Conservation (phyloP, 2,113 vertebrate species). For the Oryzias melastigma region DNA sequence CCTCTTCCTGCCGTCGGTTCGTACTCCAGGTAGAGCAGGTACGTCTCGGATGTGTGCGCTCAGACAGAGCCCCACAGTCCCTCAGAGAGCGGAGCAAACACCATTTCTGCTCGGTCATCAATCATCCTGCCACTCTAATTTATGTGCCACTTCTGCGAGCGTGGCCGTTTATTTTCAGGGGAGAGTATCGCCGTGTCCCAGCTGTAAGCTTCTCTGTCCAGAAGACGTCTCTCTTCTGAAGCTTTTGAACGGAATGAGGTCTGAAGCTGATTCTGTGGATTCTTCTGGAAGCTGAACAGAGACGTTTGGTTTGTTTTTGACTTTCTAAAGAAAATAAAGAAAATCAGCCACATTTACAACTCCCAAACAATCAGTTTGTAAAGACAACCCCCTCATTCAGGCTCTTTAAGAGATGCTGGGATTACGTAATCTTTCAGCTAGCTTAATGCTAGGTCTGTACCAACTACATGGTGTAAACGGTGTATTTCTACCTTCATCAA, state of each 20-base stretch:
- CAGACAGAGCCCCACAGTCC: conserved; percentile 77
- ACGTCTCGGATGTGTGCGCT: conserved; percentile 14
- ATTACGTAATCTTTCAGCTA: too few relatives aligned
- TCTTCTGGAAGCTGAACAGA: not conserved
- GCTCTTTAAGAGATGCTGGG: too few relatives aligned
- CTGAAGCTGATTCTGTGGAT: conserved; percentile 3
- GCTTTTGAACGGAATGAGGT: conserved; percentile 65
- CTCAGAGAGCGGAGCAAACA: conserved; percentile 80
- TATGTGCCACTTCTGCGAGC: conserved; percentile 94
- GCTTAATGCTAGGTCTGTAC: too few relatives aligned
- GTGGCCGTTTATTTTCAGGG: conserved; percentile 90
- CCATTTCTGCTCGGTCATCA: conserved; percentile 85
- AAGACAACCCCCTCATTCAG: too few relatives aligned
- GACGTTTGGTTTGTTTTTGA: not conserved
- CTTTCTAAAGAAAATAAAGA: too few relatives aligned
- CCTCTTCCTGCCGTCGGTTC: too few relatives aligned
- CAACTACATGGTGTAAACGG: too few relatives aligned
- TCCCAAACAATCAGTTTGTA: too few relatives aligned
- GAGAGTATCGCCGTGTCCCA: conserved; percentile 81
- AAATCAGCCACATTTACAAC: too few relatives aligned
- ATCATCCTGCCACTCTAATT: conserved; percentile 96
- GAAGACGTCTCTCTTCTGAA: conserved; percentile 80
- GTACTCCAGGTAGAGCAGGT: conserved; percentile 1
- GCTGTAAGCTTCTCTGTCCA: conserved; percentile 72
- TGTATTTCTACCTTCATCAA: too few relatives aligned